A percentile compares a stretch with the other conserved stretches of the same genome.
These are phyloP conservation scores for Ochotona princeps DNA, from an alignment of 2,113 vertebrate species.

Conservation along the genomic window DNA sequence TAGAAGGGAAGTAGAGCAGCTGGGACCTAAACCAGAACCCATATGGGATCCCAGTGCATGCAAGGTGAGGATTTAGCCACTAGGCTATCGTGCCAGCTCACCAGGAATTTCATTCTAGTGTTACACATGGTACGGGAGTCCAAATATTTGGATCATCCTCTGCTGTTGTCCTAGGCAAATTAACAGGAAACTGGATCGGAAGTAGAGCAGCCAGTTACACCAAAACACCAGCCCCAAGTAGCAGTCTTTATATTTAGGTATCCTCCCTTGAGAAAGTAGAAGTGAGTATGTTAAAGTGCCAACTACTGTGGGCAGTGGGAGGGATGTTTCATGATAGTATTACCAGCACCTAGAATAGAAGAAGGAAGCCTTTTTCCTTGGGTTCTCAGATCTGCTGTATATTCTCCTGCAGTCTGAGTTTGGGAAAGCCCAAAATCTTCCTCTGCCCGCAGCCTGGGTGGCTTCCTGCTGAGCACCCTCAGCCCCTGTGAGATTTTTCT, in stretches of 20 bases:
- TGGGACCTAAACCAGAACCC: no score
- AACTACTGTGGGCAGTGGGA: neutral
- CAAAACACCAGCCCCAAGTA: no score
- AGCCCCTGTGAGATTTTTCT: neutral
- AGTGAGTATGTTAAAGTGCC: constrained; percentile 26
- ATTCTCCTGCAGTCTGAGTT: neutral
- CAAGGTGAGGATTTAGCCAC: no score
- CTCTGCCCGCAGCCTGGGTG: neutral
- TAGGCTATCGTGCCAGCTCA: no score
- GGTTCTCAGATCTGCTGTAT: neutral
- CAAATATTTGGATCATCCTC: no score
- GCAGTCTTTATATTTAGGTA: constrained; percentile 10
- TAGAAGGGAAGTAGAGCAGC: no score
- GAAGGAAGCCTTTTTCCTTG: neutral
- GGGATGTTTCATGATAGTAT: neutral
- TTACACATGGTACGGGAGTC: no score
- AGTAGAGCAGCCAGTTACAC: no score
- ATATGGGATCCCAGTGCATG: no score
- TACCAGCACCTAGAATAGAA: neutral
- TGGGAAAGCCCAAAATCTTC: neutral
- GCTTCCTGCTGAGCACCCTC: neutral
- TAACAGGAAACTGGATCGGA: no score
- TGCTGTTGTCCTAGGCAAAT: no score
- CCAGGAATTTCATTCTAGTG: no score
- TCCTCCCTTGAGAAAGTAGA: neutral